Conservation (phyloP, 2,888 invertebrate genomes). For the Heliconius hortense region DNA sequence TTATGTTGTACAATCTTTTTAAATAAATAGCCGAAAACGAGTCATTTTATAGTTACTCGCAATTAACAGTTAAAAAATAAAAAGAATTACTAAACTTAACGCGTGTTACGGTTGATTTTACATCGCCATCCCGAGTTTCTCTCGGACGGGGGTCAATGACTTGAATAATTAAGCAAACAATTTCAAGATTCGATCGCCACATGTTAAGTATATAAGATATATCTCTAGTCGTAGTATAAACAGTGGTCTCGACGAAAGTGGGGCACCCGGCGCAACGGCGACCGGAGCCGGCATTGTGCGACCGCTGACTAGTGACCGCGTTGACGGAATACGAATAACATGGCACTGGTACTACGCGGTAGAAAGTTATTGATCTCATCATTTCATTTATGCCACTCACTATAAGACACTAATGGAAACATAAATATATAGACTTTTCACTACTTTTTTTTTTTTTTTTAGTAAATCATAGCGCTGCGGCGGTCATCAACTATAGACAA, state of each 20-base stretch:
- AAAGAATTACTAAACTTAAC: slow-evolving; percentile 4
- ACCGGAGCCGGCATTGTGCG: slow-evolving; percentile 51
- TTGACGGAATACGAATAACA: slow-evolving; percentile 55
- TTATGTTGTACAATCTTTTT: not conserved
- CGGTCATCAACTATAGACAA: no score
- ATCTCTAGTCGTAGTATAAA: slow-evolving; percentile 37
- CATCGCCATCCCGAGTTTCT: slow-evolving; percentile 56
- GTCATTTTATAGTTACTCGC: no score
- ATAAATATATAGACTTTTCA: slow-evolving; percentile 34
- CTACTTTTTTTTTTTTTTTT: not conserved
- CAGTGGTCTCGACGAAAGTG: slow-evolving; percentile 54
- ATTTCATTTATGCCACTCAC: slow-evolving; percentile 45
- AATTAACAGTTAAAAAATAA: not conserved
- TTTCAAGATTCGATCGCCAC: slow-evolving; percentile 41
- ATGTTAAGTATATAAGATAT: slow-evolving; percentile 29
- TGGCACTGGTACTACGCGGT: slow-evolving; percentile 47
- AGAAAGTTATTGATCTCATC: slow-evolving; percentile 59
- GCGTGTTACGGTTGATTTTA: slow-evolving; percentile 50
- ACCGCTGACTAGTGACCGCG: slow-evolving; percentile 48
- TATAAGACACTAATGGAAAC: slow-evolving; percentile 28
- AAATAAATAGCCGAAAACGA: not conserved
- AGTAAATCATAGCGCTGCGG: not conserved
- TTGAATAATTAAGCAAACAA: slow-evolving; percentile 45
- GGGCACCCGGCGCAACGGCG: slow-evolving; percentile 55
- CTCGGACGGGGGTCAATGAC: slow-evolving; percentile 60